Base-by-base conservation (phyloP, 2,888 invertebrate genomes). In the Pandemis heparana region DNA sequence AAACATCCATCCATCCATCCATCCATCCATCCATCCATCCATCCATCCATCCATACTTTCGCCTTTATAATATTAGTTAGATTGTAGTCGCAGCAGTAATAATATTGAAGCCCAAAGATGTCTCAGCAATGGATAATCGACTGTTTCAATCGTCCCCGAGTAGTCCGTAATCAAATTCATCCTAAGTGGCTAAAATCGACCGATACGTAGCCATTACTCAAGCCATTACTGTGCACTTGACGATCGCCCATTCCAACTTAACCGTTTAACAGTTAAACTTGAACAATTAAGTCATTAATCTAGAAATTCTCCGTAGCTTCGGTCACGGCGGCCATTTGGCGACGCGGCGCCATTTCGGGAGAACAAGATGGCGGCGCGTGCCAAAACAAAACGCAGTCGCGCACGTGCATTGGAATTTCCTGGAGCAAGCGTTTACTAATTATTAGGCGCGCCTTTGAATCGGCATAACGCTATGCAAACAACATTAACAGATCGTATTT, bases 201-300 rank as follows among this genome's bases (percentile, higher is more conserved):
- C 80, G 83, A 87, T 86, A 83, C 84, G 77, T 80, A 81, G 76
- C 84, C 81, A 87, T 91, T 88, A 87, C 84, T 84, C 83, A 82
- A 83, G 78, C 87, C 88, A 89, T 91, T 90, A 88, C 86, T 88
- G 86, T 87, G 86, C 85, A 81, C 81, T 83, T 81, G 81, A 80
- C 82, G 82, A 81, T 80, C 77, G 77, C 80, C 83, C 79, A 80
- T 83, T 83, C 82, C 80, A 86, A 89, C 88, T 89, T 85, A 81
- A 83, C 83, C 83, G 82, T 84, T 86, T 85, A 85, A 86, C 85
- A 85, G 85, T 89, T 87, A 85, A 90, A 91, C 88, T 90, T 89
- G 83, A 88, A 89, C 90, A 89, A 90, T 89, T 90, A 88, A 87
- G 88, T 86, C 89, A 89, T 91, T 91, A 89, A 90, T 90, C 86